Evolutionary conservation across 2,797 vertebrate genomes (phyloP).

Genomic region (Lemur catta): DNA sequence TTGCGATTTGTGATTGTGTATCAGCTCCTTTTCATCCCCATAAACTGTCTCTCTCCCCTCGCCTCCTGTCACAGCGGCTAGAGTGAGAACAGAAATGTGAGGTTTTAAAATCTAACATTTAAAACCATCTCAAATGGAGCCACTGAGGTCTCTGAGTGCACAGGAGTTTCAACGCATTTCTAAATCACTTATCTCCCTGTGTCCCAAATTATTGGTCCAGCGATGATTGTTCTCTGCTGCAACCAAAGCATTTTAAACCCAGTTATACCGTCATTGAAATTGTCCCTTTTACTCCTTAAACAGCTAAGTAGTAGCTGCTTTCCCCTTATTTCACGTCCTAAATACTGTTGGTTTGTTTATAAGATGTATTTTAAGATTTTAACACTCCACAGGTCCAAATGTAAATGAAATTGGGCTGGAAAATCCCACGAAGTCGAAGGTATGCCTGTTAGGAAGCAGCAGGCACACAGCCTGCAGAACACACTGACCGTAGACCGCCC

Average conservation of each 20-base stretch:
- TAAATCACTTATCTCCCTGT: neutral
- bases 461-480: neutral
- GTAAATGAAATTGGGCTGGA: neutral
- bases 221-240: neutral
- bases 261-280: neutral
- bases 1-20: neutral
- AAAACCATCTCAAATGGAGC: neutral
- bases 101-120: neutral
- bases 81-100: neutral
- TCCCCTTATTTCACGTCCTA: neutral
- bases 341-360: neutral
- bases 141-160: neutral
- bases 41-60: neutral
- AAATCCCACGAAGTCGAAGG: neutral
- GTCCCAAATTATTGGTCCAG: neutral
- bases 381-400: neutral
- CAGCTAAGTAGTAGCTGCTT: neutral
- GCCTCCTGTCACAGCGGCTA: neutral
- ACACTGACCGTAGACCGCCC: rapidly evolving
- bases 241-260: neutral
- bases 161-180: neutral
- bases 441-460: rapidly evolving
- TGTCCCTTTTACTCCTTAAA: neutral
- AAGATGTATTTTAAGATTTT: neutral
- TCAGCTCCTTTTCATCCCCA: neutral